A percentile compares a stretch with the other conserved stretches of the same genome.
Conservation (phyloP, 1,140 invertebrate genomes). For the Drosophila chauvacae region DNA sequence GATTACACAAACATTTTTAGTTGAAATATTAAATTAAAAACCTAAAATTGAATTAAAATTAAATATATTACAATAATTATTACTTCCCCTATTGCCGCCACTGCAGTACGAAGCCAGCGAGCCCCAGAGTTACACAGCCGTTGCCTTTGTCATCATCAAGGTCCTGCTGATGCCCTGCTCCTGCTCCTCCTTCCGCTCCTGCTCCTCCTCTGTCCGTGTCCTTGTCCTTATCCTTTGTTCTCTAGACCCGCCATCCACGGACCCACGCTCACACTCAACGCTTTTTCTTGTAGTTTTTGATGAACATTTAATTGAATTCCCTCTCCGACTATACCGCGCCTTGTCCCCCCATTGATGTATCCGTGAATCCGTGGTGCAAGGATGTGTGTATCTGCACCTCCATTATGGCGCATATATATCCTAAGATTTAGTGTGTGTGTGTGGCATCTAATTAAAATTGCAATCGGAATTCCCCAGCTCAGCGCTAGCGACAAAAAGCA, state of each 20-base stretch:
- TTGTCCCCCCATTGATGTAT: constrained; percentile 52
- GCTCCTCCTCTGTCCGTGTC: not conserved
- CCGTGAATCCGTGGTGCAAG: constrained; percentile 1
- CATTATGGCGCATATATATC: constrained; percentile 2
- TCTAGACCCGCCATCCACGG: constrained; percentile 14
- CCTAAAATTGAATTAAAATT: not conserved
- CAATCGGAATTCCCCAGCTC: constrained; percentile 59
- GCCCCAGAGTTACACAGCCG: constrained; percentile 35
- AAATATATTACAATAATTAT: not conserved
- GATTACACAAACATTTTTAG: too few relatives aligned
- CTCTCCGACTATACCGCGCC: constrained; percentile 47
- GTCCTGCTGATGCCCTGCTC: constrained; percentile 14
- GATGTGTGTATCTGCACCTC: constrained; percentile 14
- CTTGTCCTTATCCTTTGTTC: constrained; percentile 50
- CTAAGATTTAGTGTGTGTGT: constrained; percentile 12
- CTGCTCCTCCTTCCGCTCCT: too few relatives aligned
- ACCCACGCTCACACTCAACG: constrained; percentile 22
- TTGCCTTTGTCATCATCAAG: constrained; percentile 42
- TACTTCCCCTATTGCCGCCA: not conserved
- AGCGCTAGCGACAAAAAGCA: constrained; percentile 39
- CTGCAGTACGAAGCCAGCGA: constrained; percentile 28
- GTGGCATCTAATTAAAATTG: constrained; percentile 74
- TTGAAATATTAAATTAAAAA: not conserved
- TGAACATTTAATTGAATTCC: constrained; percentile 81
- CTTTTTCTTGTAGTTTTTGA: constrained; percentile 81